Conservation (phyloP, 53 echinoderm and acorn worm genomes). For the Holothuria scabra region DNA sequence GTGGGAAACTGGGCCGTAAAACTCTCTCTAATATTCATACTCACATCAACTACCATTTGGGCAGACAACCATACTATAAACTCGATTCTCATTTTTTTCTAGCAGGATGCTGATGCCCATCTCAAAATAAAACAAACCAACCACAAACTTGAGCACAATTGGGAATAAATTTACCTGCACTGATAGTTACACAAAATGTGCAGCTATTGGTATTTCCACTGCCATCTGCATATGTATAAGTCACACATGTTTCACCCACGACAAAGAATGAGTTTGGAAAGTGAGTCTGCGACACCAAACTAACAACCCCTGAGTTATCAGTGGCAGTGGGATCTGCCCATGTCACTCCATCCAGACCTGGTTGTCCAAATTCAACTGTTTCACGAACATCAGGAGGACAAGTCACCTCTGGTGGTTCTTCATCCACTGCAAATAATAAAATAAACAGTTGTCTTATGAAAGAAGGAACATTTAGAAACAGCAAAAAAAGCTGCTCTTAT, state of each 20-base stretch:
- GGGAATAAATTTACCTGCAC: neutral
- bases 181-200: constrained; percentile 23
- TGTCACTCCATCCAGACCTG: constrained; percentile 16
- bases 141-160: neutral
- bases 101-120: no score
- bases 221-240: neutral
- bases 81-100: no score
- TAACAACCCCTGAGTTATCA: constrained; percentile 62
- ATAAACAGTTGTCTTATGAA: no score
- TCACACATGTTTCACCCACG: constrained; percentile 15
- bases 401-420: constrained; percentile 33
- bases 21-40: no score
- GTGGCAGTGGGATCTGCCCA: constrained; percentile 51
- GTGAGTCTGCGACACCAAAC: constrained; percentile 6
- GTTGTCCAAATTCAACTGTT: constrained; percentile 28
- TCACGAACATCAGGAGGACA: constrained; percentile 35
- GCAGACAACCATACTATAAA: no score
- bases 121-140: no score
- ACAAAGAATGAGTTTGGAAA: constrained; percentile 38
- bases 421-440: constrained; percentile 36
- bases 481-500: no score
- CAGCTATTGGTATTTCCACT: neutral
- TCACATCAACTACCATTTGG: no score
- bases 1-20: no score
- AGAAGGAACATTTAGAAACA: no score